Evolutionary conservation across 2,888 invertebrate species (phyloP).

Genomic region (Lasiommata megera): DNA sequence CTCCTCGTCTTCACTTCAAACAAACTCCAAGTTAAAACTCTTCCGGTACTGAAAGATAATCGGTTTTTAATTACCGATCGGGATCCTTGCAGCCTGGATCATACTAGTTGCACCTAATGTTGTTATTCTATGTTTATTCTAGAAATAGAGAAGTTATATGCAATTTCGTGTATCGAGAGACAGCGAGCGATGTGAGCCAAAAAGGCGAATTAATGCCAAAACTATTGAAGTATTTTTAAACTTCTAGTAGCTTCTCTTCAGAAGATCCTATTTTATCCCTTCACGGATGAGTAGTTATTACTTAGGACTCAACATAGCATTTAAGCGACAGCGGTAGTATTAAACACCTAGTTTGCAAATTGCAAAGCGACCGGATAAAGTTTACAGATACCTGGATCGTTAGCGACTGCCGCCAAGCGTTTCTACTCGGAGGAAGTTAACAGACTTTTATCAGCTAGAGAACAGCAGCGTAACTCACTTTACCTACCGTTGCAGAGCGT

Average conservation of each 20-base stretch:
- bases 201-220: too few relatives aligned
- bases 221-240: too few relatives aligned
- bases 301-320: too few relatives aligned
- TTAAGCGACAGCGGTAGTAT: background rate
- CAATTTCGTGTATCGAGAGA: too few relatives aligned
- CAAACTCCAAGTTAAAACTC: background rate
- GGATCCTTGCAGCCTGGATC: background rate
- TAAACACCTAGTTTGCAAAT: background rate
- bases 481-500: background rate
- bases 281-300: too few relatives aligned
- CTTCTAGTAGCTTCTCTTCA: too few relatives aligned
- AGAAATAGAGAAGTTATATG: too few relatives aligned
- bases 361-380: background rate
- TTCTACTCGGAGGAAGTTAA: background rate
- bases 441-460: constrained; percentile 1
- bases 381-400: background rate
- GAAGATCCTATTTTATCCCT: too few relatives aligned
- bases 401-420: background rate
- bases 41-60: constrained; percentile 42
- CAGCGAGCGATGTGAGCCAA: too few relatives aligned
- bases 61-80: constrained; percentile 52
- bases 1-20: background rate
- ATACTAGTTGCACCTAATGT: background rate
- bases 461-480: constrained; percentile 14
- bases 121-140: too few relatives aligned